A percentile compares a stretch with the other conserved stretches of the same genome.
Evolutionary conservation across 2,888 invertebrate species (phyloP).

Genomic region (Ochlodes sylvanus): DNA sequence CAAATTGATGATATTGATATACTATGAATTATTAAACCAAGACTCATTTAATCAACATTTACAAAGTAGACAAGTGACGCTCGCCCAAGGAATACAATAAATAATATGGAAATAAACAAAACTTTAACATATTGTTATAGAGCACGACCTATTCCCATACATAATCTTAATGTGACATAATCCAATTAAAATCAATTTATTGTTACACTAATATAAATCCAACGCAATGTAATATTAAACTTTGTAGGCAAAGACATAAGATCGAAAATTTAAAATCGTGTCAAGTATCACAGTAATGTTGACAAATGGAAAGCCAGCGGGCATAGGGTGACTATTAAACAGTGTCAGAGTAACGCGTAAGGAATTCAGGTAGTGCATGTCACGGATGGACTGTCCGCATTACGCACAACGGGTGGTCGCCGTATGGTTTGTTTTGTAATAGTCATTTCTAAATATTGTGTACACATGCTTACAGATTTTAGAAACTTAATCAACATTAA

Average conservation of each 20-base stretch:
- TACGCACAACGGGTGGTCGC: conserved; percentile 50
- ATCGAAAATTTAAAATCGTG: not conserved
- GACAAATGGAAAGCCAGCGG: conserved; percentile 74
- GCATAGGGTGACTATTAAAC: conserved; percentile 65
- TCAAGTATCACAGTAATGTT: conserved; percentile 48
- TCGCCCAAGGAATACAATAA: not conserved
- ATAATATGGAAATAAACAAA: conserved; percentile 9
- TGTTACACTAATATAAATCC: conserved; percentile 14
- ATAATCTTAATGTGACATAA: conserved; percentile 21
- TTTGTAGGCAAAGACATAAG: not conserved
- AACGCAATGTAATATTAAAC: not conserved
- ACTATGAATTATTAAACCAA: too few relatives aligned
- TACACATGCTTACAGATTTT: too few relatives aligned
- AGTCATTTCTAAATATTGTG: not conserved
- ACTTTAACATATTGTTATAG: conserved; percentile 26
- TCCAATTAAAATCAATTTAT: conserved; percentile 31
- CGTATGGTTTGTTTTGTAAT: conserved; percentile 26
- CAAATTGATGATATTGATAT: too few relatives aligned
- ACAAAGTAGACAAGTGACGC: too few relatives aligned
- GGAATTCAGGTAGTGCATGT: conserved; percentile 68
- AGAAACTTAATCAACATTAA: too few relatives aligned
- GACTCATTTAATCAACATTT: too few relatives aligned
- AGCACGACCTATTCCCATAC: conserved; percentile 30
- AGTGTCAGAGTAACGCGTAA: conserved; percentile 61
- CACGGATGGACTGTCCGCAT: conserved; percentile 66